Conservation (phyloP, 2,113 vertebrate species). For the Chloebia gouldiae region DNA sequence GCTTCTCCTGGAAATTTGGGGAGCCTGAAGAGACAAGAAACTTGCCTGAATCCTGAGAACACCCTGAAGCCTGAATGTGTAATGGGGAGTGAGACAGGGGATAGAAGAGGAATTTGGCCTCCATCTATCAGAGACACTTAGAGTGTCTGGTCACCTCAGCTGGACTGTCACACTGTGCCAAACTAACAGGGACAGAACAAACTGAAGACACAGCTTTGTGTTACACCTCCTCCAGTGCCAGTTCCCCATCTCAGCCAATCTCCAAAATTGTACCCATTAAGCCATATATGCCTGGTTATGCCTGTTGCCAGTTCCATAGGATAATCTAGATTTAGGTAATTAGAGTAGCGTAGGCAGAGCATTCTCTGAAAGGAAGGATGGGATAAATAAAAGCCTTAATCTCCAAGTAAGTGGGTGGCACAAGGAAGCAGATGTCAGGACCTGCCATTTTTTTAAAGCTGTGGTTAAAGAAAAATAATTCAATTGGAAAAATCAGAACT, state of each 20-base stretch:
- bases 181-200: background rate
- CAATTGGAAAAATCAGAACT: background rate
- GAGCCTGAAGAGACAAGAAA: background rate
- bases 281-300: no score
- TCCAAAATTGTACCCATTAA: background rate
- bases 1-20: background rate
- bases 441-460: background rate
- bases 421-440: background rate
- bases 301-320: background rate
- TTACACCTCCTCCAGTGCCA: background rate
- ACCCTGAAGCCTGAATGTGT: background rate
- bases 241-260: background rate
- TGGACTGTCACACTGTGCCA: background rate
- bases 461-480: background rate
- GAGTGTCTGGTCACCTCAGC: background rate
- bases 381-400: background rate
- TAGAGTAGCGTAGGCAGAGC: rapidly evolving
- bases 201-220: background rate
- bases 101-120: background rate
- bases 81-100: background rate
- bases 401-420: background rate
- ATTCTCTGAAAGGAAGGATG: background rate
- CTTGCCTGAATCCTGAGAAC: background rate
- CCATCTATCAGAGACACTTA: background rate
- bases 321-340: background rate